Evolutionary conservation across 2,113 vertebrate species (phyloP), one percentile per base, ranked within the genome.

Genomic region (Hoplias malabaricus): DNA sequence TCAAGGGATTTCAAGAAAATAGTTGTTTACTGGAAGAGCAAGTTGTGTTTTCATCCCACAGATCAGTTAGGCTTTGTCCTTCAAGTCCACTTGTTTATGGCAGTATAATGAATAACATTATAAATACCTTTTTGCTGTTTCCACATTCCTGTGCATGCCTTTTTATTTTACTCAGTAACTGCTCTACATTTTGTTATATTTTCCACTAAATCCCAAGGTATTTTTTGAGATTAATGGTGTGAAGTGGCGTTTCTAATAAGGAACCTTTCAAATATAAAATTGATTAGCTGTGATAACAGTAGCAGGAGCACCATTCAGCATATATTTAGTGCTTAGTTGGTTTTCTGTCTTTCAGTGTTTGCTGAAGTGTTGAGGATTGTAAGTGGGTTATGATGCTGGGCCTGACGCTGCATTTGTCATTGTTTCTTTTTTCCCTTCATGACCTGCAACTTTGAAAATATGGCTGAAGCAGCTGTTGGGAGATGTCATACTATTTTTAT

Each of bases 241-340:
- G 63, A 40, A 82, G 54, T 69, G 67, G 29, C 72, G 36, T 54
- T 59, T 66, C 31, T 75, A 75, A 75, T 80, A 43, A 81, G 72
- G 68, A 83, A 86, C 23, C 70, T 89, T 85, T 80, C 27, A 79
- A 80, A 83, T 72, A 81, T 75, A 72, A 77, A 82, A 87, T 78
- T 90, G 83, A 87, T 86, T 81, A 83, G 66, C 82, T 82, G 72
- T 61, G 46, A 83, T 85, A 84, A 78, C 81, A 72, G 81, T 62
- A 62, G 48, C 73, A 87, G 85, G 66, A 80, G 73, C 75, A 66
- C 73, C 81, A 85, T 85, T 89, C 81, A 84, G 84, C 86, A 86
- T 72, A 72, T 83, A 85, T 87, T 88, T 90, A 84, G 83, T 86
- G 83, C 86, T 85, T 77, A 63, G 83, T 77, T 80, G 73, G 67